Conservation (phyloP, 2,797 vertebrate species). For the Champsocephalus esox region DNA sequence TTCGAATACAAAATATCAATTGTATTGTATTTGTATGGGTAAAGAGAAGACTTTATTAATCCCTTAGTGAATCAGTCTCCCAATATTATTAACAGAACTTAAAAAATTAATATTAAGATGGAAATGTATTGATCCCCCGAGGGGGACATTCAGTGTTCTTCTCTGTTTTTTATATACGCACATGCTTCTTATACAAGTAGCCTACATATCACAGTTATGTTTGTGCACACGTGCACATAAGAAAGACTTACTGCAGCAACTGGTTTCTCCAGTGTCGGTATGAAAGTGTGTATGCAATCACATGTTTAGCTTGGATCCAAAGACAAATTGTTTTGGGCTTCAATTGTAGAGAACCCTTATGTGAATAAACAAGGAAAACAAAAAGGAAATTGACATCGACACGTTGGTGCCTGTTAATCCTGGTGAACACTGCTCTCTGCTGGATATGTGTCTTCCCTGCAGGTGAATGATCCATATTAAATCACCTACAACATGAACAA, state of each 20-base stretch:
- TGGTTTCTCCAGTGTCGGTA: background rate
- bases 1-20: background rate
- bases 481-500: background rate
- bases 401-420: background rate
- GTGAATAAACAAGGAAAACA: background rate
- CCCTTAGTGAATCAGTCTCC: background rate
- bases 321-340: background rate
- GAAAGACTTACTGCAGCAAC: background rate
- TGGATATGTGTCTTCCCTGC: constrained; percentile 29
- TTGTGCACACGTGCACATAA: too few relatives aligned
- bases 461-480: background rate
- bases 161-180: too few relatives aligned
- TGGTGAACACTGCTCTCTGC: constrained; percentile 61
- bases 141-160: too few relatives aligned
- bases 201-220: too few relatives aligned
- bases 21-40: background rate
- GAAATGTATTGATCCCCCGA: too few relatives aligned
- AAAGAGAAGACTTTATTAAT: background rate
- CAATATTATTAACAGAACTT: background rate
- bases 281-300: background rate
- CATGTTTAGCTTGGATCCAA: background rate
- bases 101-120: background rate
- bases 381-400: background rate
- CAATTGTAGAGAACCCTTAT: background rate
- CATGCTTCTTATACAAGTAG: too few relatives aligned